Conservation (phyloP, 2,888 invertebrate species). For the Heliconius hortense region DNA sequence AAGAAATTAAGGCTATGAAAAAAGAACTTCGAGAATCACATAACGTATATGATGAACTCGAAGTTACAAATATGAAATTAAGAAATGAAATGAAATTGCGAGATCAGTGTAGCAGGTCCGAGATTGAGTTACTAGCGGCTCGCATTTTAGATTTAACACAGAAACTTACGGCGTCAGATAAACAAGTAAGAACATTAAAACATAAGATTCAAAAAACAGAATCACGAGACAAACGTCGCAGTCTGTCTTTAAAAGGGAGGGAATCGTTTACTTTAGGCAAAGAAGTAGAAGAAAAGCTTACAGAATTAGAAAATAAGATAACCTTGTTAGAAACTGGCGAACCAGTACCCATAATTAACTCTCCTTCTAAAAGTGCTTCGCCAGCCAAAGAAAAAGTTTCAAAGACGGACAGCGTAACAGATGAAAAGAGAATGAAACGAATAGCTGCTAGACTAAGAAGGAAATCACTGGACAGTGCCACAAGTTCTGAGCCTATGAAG, state of each 20-base stretch:
- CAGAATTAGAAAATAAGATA: slow-evolving; percentile 90
- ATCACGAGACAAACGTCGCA: slow-evolving; percentile 88
- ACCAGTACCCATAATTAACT: slow-evolving; percentile 69
- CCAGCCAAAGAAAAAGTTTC: slow-evolving; percentile 80
- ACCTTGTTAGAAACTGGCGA: slow-evolving; percentile 83
- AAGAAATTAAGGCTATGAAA: slow-evolving; percentile 92
- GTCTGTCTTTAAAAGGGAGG: slow-evolving; percentile 90
- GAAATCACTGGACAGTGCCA: slow-evolving; percentile 90
- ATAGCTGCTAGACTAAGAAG: slow-evolving; percentile 83
- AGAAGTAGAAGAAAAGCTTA: slow-evolving; percentile 92
- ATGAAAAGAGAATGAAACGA: slow-evolving; percentile 78
- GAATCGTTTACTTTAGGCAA: slow-evolving; percentile 91
- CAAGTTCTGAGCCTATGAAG: slow-evolving; percentile 90
- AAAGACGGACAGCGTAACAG: slow-evolving; percentile 73
- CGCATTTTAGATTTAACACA: slow-evolving; percentile 92
- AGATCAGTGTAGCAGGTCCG: slow-evolving; percentile 85
- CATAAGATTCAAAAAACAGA: slow-evolving; percentile 90
- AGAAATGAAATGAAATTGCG: slow-evolving; percentile 86
- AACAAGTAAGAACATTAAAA: slow-evolving; percentile 89
- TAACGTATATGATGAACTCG: slow-evolving; percentile 89
- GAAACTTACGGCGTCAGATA: slow-evolving; percentile 90
- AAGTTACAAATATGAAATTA: slow-evolving; percentile 88
- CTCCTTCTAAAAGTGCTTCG: slow-evolving; percentile 79
- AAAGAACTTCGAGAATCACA: slow-evolving; percentile 90
- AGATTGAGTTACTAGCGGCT: slow-evolving; percentile 90